phyloP scores from a whole-genome alignment of 2,888 invertebrate genomes.

The Orthonychiurus folsomi region DNA sequence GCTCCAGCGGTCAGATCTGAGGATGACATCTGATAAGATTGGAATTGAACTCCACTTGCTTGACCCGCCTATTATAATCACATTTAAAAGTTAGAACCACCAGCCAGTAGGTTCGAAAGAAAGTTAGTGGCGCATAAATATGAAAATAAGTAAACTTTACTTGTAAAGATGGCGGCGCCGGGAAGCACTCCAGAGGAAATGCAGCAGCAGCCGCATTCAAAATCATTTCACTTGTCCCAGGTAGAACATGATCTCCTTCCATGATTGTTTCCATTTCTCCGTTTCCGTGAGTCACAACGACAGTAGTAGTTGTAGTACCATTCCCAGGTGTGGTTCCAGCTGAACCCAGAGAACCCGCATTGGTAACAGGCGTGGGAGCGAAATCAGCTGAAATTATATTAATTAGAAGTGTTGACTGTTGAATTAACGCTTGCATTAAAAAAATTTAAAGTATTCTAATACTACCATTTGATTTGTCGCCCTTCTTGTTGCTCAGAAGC shows the following conservation, averaged over 20 bases:
- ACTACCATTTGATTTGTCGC: neutral
- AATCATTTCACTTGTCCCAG: conserved; percentile 38
- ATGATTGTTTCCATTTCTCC: conserved; percentile 40
- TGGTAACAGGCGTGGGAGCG: too few relatives aligned
- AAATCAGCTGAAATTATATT: neutral
- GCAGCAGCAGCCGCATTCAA: conserved; percentile 36
- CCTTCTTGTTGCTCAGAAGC: conserved; percentile 21
- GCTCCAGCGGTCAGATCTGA: conserved; percentile 36
- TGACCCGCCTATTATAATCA: conserved; percentile 17
- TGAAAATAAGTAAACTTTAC: conserved; percentile 9
- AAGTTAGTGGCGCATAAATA: neutral
- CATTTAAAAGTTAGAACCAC: neutral
- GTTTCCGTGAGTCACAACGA: conserved; percentile 39
- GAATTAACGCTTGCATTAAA: too few relatives aligned
- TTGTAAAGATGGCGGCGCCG: too few relatives aligned
- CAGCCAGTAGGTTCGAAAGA: neutral
- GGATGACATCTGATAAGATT: conserved; percentile 30
- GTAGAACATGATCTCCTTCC: conserved; percentile 37
- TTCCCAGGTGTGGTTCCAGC: neutral
- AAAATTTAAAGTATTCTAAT: neutral
- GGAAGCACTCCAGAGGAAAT: conserved; percentile 36
- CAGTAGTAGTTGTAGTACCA: conserved; percentile 34
- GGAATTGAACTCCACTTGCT: conserved; percentile 33
- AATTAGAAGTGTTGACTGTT: too few relatives aligned
- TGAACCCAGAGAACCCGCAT: too few relatives aligned